A percentile compares a stretch with the other conserved stretches of the same genome.
phyloP scores from a whole-genome alignment of 1,140 invertebrate genomes.

The Micrasema minimum region DNA sequence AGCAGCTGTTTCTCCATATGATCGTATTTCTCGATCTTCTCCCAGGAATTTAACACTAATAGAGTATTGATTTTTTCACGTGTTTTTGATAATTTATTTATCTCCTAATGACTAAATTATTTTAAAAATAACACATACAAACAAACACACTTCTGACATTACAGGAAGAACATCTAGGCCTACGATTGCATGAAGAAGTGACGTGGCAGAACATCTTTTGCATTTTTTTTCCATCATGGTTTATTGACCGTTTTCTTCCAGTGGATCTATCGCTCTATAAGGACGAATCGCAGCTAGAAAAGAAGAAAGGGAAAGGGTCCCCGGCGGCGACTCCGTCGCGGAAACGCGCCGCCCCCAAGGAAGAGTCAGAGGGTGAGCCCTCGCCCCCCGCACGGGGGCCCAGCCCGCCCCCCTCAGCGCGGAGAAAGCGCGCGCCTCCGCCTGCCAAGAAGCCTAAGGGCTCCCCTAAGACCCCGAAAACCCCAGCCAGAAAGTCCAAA shows the following conservation, averaged over 20 bases:
- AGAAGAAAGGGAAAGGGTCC: constrained; percentile 64
- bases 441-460: constrained; percentile 55
- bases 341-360: constrained; percentile 57
- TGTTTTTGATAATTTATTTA: too few relatives aligned
- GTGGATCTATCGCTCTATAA: constrained; percentile 84
- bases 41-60: too few relatives aligned
- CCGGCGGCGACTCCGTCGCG: constrained; percentile 54
- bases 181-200: too few relatives aligned
- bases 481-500: constrained; percentile 53
- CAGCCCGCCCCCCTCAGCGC: constrained; percentile 51
- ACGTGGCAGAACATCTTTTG: too few relatives aligned
- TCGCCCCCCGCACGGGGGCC: neutral
- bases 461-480: constrained; percentile 45
- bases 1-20: too few relatives aligned
- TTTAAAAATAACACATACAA: too few relatives aligned
- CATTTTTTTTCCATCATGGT: too few relatives aligned
- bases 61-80: too few relatives aligned
- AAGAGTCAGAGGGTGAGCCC: constrained; percentile 39
- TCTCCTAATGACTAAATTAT: too few relatives aligned
- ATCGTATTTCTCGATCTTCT: too few relatives aligned
- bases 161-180: too few relatives aligned
- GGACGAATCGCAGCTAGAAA: constrained; percentile 82
- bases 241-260: constrained; percentile 58
- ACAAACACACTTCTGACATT: too few relatives aligned
- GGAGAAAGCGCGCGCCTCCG: constrained; percentile 45